Evolutionary conservation across 2,888 invertebrate genomes (phyloP).

Genomic region (Mimachlamys varia): DNA sequence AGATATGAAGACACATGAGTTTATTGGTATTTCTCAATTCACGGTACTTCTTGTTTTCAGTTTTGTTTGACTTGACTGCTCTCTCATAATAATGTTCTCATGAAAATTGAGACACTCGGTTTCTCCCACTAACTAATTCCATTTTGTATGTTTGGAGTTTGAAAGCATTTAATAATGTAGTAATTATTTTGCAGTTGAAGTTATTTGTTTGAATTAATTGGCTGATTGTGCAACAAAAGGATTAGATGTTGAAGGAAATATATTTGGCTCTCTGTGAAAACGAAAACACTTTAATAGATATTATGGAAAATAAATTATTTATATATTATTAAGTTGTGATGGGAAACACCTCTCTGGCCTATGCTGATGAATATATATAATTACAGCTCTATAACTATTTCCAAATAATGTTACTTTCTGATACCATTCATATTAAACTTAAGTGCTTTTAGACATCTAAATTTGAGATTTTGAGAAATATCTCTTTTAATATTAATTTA

Average conservation of each 20-base stretch:
- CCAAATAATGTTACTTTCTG: background rate
- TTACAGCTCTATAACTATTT: background rate
- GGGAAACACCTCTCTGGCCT: background rate
- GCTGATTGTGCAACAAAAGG: background rate
- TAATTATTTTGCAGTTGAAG: background rate
- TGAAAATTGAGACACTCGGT: background rate
- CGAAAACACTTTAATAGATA: too few relatives aligned
- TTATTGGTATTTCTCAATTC: background rate
- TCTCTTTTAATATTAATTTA: too few relatives aligned
- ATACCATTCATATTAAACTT: too few relatives aligned
- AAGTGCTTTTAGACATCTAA: background rate
- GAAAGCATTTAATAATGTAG: background rate
- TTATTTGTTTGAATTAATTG: background rate
- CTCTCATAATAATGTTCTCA: background rate
- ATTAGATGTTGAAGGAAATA: background rate
- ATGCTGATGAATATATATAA: too few relatives aligned
- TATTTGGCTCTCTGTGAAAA: background rate
- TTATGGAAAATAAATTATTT: background rate
- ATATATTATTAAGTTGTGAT: background rate
- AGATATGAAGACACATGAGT: background rate
- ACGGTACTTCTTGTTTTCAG: background rate
- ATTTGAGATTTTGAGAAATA: background rate
- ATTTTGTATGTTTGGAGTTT: constrained; percentile 21
- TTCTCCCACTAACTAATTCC: background rate
- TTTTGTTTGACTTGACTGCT: background rate